Evolutionary conservation across 92 coral and sea anemone genomes (phyloP).

Genomic region (Palythoa caribaeorum): DNA sequence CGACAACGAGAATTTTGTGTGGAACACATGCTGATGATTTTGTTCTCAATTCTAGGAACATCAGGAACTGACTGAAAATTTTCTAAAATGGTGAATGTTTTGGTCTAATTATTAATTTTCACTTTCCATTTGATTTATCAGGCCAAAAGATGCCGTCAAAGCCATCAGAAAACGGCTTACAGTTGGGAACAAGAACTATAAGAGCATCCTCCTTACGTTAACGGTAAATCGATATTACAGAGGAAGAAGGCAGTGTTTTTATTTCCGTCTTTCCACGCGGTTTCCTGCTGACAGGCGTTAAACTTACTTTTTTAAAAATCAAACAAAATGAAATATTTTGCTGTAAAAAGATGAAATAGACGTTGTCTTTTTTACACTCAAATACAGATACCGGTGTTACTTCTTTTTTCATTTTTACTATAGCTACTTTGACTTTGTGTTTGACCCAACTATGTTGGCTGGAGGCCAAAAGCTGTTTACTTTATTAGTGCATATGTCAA

Average conservation of each 20-base stretch:
- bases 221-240: conserved; percentile 68
- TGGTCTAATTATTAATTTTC: conserved; percentile 37
- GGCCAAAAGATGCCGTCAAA: conserved; percentile 97
- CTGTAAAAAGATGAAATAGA: no score
- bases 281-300: conserved; percentile 18
- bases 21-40: neutral
- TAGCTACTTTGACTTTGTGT: no score
- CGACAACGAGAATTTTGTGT: neutral
- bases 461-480: no score
- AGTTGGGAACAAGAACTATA: conserved; percentile 83
- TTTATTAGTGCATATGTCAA: no score
- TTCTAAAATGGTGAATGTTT: neutral
- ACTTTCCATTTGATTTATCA: conserved; percentile 31
- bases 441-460: no score
- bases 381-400: no score
- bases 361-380: no score
- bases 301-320: neutral
- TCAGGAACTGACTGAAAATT: neutral
- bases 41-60: neutral
- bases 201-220: conserved; percentile 90
- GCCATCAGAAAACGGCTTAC: conserved; percentile 91
- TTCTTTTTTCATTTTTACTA: no score
- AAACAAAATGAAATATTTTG: neutral
- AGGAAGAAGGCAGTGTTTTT: neutral
- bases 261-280: neutral